A percentile compares a stretch with the other conserved stretches of the same genome.
These are phyloP conservation scores for Equus quagga DNA, from an alignment of 2,113 vertebrate genomes.

Conservation along the genomic window DNA sequence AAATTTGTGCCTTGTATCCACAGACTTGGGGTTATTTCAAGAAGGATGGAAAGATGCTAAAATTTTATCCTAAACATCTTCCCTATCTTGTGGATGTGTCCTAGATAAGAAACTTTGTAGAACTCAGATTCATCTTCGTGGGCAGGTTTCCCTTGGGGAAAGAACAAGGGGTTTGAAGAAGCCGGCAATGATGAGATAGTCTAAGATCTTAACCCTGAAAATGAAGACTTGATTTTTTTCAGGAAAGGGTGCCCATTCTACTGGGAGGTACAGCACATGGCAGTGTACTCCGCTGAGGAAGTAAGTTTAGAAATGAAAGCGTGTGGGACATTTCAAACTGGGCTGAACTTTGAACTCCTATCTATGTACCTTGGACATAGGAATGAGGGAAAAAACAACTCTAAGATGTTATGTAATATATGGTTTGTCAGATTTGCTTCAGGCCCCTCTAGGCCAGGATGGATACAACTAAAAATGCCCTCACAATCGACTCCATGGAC, in stretches of 20 bases:
- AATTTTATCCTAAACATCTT: not conserved
- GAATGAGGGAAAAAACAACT: not conserved
- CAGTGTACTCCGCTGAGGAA: not conserved
- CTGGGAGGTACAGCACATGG: not conserved
- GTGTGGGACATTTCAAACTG: not conserved
- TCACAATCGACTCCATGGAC: not conserved
- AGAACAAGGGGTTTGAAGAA: not conserved
- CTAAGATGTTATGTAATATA: not conserved
- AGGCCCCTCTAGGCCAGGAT: not conserved
- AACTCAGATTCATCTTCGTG: not conserved
- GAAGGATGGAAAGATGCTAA: not conserved
- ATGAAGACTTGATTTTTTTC: not conserved
- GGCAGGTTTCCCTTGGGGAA: not conserved
- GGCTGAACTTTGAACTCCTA: slow-evolving; percentile 16
- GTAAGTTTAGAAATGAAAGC: not conserved
- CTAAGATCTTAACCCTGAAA: not conserved
- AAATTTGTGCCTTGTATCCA: not conserved
- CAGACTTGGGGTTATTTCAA: not conserved
- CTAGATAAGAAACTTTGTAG: not conserved
- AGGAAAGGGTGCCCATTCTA: not conserved
- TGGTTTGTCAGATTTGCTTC: not conserved
- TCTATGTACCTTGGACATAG: not conserved
- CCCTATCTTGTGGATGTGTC: not conserved
- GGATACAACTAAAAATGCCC: not conserved
- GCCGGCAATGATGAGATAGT: not conserved